Evolutionary conservation across 1,140 invertebrate genomes (phyloP), one percentile per base, ranked within the genome.

Genomic region (Drosophila trapezifrons): DNA sequence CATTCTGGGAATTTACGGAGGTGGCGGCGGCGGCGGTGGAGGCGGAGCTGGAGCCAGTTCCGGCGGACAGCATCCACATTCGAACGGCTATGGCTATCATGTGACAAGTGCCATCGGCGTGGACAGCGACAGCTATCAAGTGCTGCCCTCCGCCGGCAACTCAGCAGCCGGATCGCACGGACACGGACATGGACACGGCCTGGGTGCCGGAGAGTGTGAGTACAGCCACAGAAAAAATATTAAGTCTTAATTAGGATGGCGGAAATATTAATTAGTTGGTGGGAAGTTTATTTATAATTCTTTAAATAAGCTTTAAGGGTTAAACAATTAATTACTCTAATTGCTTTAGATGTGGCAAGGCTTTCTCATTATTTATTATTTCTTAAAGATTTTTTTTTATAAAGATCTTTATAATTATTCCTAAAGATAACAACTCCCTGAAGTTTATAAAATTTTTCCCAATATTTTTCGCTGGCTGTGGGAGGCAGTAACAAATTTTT

Each of bases 61-160:
- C 17, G 54, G 54, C 25, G 56, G 59, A 60, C 58, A 60, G 63
- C 76, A 75, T 45, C 37, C 57, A 46, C 81, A 80, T 63, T 59
- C 80, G 67, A 91, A 91, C 74, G 90, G 90, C 51, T 91, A 91
- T 73, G 90, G 90, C 72, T 91, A 91, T 89, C 90, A 91, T 82
- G 86, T 91, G 90, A 90, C 90, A 91, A 91, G 86, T 89, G 86
- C 80, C 73, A 90, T 91, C 67, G 90, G 90, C 73, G 72, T 81
- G 66, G 90, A 90, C 75, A 56, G 90, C 65, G 90, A 91, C 72
- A 91, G 80, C 90, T 91, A 91, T 87, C 90, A 91, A 91, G 90
- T 91, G 80, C 75, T 91, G 83, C 90, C 90, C 45, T 76, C 90
- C 78, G 81, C 54, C 49, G 81, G 74, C 40, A 58, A 46, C 40